Evolutionary conservation across 2,797 vertebrate genomes (phyloP).

Genomic region (Crax fasciolata): DNA sequence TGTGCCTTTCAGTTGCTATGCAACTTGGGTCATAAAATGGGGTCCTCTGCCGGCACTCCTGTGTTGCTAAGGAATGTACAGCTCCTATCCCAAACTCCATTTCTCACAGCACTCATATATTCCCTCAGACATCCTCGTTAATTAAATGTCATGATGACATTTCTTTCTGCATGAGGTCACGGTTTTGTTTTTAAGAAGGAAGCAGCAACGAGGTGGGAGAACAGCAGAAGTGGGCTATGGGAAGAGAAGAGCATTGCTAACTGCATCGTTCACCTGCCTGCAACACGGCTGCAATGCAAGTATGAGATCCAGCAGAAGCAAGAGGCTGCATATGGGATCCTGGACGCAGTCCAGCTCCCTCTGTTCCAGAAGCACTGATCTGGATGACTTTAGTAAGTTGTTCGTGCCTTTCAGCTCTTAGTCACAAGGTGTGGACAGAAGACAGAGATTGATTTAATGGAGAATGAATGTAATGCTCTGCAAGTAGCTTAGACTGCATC

Average conservation of each 20-base stretch:
- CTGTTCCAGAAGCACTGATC: background rate
- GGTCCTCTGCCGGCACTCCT: background rate
- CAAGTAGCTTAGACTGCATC: constrained; percentile 63
- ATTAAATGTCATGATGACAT: constrained; percentile 66
- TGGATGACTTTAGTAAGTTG: constrained; percentile 19
- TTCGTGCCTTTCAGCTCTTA: constrained; percentile 30
- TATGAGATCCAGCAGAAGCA: background rate
- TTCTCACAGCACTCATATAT: constrained; percentile 9
- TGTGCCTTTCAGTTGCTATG: background rate
- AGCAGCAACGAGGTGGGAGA: constrained; percentile 12
- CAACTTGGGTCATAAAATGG: background rate
- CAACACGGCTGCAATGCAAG: background rate
- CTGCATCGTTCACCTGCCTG: constrained; percentile 16
- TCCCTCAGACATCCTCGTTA: constrained; percentile 33
- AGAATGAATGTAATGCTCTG: constrained; percentile 38
- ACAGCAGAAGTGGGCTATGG: background rate
- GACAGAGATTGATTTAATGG: constrained; percentile 61
- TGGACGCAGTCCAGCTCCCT: background rate
- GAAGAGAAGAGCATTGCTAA: constrained; percentile 5
- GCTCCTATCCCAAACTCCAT: background rate
- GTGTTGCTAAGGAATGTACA: constrained; percentile 25
- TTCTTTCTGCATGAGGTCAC: constrained; percentile 36
- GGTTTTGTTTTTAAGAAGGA: constrained; percentile 48
- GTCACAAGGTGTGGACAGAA: constrained; percentile 42
- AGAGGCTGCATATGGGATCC: background rate